A percentile compares a stretch with the other conserved stretches of the same genome.
Conservation (phyloP, 2,113 vertebrate species). For the Rhineura floridana region DNA sequence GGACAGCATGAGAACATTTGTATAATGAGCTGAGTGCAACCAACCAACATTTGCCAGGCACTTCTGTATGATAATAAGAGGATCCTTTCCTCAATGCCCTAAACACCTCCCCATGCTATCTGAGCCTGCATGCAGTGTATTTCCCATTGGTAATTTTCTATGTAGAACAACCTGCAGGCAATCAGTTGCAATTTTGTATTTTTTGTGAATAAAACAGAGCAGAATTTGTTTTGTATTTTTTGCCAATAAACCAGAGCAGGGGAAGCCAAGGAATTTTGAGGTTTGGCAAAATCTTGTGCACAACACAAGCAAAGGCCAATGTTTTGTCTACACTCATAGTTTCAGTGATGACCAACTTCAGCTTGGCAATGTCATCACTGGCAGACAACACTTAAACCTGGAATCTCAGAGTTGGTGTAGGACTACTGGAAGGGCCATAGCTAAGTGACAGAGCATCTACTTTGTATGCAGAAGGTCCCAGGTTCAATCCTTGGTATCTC, state of each 20-base stretch:
- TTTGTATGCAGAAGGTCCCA: too few relatives aligned
- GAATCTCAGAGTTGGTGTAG: not conserved
- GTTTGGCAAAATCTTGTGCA: not conserved
- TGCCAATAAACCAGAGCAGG: not conserved
- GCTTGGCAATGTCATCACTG: not conserved
- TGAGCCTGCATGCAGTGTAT: not conserved
- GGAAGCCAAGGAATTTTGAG: not conserved
- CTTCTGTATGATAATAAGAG: slow-evolving; percentile 1
- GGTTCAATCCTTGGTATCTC: too few relatives aligned
- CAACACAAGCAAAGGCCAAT: not conserved
- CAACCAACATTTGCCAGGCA: not conserved
- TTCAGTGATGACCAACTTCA: not conserved
- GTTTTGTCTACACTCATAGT: not conserved
- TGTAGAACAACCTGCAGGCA: not conserved
- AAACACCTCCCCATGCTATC: not conserved
- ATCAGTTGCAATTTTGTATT: not conserved
- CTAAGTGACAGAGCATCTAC: too few relatives aligned
- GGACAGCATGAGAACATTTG: not conserved
- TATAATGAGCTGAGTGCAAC: slow-evolving; percentile 6
- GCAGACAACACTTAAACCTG: not conserved
- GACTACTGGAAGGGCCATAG: not conserved
- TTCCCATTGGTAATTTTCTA: not conserved
- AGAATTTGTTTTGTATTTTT: not conserved
- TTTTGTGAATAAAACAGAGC: not conserved
- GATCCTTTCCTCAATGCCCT: not conserved